phyloP scores from a whole-genome alignment of 2,888 invertebrate genomes.

The Acronicta aceris region DNA sequence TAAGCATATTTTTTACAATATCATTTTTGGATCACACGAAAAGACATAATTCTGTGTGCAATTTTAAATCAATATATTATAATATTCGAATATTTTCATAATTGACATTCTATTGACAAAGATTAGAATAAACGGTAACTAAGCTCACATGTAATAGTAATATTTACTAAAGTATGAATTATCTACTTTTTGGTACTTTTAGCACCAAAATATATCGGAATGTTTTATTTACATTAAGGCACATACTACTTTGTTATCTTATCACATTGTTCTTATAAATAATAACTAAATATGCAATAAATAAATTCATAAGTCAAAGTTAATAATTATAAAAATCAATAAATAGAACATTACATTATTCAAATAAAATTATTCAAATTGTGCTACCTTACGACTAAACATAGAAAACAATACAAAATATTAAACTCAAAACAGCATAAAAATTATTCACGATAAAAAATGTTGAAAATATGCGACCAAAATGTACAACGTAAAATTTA shows the following conservation, averaged over 20 bases:
- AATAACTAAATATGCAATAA: slow-evolving; percentile 26
- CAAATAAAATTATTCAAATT: neutral
- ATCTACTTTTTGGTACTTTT: slow-evolving; percentile 29
- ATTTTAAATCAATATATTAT: neutral
- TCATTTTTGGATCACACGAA: too few relatives aligned
- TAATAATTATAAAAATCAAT: slow-evolving; percentile 1
- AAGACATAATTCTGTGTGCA: too few relatives aligned
- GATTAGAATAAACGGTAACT: slow-evolving; percentile 17
- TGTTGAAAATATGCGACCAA: neutral
- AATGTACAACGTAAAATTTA: neutral
- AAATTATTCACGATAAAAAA: neutral
- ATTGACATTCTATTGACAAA: neutral
- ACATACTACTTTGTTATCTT: slow-evolving; percentile 68
- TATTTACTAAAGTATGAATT: slow-evolving; percentile 2
- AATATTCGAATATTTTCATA: neutral
- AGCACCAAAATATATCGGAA: slow-evolving; percentile 49
- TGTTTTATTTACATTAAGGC: slow-evolving; percentile 60
- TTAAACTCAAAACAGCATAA: neutral
- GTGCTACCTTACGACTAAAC: neutral
- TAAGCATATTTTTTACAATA: too few relatives aligned
- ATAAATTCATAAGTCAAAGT: slow-evolving; percentile 23
- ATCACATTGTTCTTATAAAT: slow-evolving; percentile 71
- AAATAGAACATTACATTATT: neutral
- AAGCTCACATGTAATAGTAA: slow-evolving; percentile 7
- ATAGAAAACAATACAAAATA: slow-evolving; percentile 6